Conservation (phyloP, 2,888 invertebrate genomes). For the Muscina levida region DNA sequence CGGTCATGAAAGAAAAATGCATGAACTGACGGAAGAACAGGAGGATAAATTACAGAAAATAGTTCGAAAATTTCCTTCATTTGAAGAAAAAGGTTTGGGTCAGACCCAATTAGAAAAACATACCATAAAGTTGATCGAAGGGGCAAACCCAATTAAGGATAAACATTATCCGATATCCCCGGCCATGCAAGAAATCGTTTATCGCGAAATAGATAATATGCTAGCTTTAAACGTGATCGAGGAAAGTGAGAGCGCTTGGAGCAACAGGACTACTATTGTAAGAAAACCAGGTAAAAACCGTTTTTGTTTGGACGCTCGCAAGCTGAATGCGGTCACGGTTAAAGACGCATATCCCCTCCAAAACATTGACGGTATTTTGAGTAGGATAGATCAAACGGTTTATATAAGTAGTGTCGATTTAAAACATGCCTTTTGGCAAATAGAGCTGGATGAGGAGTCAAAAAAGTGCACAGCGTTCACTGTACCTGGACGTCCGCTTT, state of each 20-base stretch:
- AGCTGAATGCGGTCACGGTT: background rate
- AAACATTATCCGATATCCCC: no score
- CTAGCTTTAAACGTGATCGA: background rate
- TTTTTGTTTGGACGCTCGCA: background rate
- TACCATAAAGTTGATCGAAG: background rate
- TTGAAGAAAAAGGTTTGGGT: background rate
- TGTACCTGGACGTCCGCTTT: slow-evolving; percentile 48
- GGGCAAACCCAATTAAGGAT: background rate
- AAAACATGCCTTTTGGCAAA: slow-evolving; percentile 52
- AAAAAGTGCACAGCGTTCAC: slow-evolving; percentile 48
- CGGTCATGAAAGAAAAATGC: background rate
- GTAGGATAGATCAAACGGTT: background rate
- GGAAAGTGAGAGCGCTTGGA: no score
- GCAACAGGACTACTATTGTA: background rate
- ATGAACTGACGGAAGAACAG: background rate
- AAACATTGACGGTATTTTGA: background rate
- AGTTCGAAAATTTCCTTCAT: background rate
- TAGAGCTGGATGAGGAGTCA: slow-evolving; percentile 41
- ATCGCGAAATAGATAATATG: background rate
- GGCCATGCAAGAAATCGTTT: no score
- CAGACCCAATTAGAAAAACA: background rate
- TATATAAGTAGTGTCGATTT: slow-evolving; percentile 66
- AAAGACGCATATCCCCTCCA: background rate
- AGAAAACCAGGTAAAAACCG: background rate
- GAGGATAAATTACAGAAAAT: background rate